Base-by-base conservation (phyloP, 1,140 invertebrate genomes). In the Calliphora vicina region DNA sequence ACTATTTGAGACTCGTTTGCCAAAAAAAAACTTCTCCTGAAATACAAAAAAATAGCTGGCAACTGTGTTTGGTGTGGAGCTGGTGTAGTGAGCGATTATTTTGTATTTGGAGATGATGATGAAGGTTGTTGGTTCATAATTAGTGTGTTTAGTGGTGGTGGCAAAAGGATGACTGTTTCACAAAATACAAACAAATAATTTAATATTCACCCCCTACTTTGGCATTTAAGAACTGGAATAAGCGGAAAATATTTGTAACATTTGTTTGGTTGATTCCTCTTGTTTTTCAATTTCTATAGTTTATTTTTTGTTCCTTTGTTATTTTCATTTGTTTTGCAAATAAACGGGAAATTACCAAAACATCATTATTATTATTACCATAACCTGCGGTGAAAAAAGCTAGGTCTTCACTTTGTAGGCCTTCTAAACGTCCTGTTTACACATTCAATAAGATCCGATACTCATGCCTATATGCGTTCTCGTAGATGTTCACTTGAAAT, bases 291-390 rank as follows among this genome's bases (percentile, higher is more conserved):
- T 35, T 35, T 35, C 35, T 6, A 0, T 35, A 35, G 35, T 35
- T 35, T 6, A 50, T 50, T 17, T n/a, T 5, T 50, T 50, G 45
- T 50, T 50, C 13, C 4, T 50, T 17, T n/a, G 45, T 50, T 45
- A 45, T 45, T n/a, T 72, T 25, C 23, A n/a, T 74, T 74, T 74
- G 25, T 35, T 74, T 74, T 35, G 26, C 72, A 74, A 74, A 74
- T 74, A 29, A 74, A 74, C 15, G 27, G 26, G 27, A 74, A 74
- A 74, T 35, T 74, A 74, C 26, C 35, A 74, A 74, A 74, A 74
- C 26, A 74, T 27, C 26, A 73, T 73, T 73, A 26, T 27, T 73
- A 73, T 74, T 74, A n/a, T 74, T 35, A 29, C 13, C 5, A 12
- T 43, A n/a, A 43, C 12, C 42, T 43, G 42, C 12, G 42, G 5